A percentile compares a stretch with the other conserved stretches of the same genome.
phyloP scores from a whole-genome alignment of 2,113 vertebrate species.

The Tiliqua scincoides region DNA sequence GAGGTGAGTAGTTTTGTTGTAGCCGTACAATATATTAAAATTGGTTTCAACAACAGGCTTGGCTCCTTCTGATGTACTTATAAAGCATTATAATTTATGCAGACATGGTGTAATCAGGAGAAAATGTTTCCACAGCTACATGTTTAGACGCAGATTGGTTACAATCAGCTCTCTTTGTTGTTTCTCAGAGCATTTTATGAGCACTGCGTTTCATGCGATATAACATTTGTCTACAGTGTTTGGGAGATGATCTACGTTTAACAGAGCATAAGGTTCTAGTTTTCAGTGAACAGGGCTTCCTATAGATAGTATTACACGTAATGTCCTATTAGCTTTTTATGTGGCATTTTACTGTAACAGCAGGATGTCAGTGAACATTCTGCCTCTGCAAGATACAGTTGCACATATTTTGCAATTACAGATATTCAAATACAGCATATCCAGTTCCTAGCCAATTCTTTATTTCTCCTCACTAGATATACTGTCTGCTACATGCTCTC shows the following conservation, averaged over 20 bases:
- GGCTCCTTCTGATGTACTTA: constrained; percentile 66
- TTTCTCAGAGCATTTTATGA: constrained; percentile 47
- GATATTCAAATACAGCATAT: constrained; percentile 28
- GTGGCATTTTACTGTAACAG: constrained; percentile 34
- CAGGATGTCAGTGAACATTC: constrained; percentile 12
- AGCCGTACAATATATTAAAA: constrained; percentile 34
- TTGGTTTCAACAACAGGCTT: constrained; percentile 56
- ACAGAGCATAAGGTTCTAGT: constrained; percentile 29
- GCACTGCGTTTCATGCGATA: constrained; percentile 10
- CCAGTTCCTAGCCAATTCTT: constrained; percentile 21
- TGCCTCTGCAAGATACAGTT: constrained; percentile 2
- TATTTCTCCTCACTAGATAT: constrained; percentile 16
- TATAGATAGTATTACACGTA: constrained; percentile 21
- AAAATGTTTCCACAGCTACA: constrained; percentile 54
- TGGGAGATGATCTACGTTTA: constrained; percentile 35
- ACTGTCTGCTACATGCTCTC: constrained; percentile 6
- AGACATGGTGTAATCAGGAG: constrained; percentile 61
- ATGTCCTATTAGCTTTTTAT: constrained; percentile 19
- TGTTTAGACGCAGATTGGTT: constrained; percentile 55
- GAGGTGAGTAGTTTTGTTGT: not conserved
- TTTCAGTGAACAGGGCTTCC: constrained; percentile 16
- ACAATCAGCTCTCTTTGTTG: constrained; percentile 24
- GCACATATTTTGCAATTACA: constrained; percentile 29
- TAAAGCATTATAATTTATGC: constrained; percentile 62
- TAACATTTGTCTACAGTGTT: constrained; percentile 32